phyloP scores from a whole-genome alignment of 2,113 vertebrate species.

The Lepidothrix coronata region DNA sequence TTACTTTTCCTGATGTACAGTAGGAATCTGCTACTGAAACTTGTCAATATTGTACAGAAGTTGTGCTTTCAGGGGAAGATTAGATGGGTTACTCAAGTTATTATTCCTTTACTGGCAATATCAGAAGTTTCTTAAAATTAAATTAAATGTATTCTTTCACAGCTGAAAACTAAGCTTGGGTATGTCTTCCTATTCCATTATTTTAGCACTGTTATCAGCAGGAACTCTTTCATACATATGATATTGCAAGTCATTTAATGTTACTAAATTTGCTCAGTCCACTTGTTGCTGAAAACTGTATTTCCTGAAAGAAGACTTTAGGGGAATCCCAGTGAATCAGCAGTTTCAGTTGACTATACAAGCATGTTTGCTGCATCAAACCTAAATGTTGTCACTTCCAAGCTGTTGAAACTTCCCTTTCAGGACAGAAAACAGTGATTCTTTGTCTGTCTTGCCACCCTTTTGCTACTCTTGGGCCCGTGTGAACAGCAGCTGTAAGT shows the following conservation, averaged over 20 bases:
- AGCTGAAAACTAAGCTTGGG: not conserved
- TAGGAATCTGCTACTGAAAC: not conserved
- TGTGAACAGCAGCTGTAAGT: not conserved
- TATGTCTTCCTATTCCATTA: not conserved
- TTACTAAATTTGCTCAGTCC: not conserved
- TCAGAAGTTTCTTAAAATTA: not conserved
- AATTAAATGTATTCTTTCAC: not conserved
- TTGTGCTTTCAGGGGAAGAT: not conserved
- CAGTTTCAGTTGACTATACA: not conserved
- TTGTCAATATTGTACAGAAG: not conserved
- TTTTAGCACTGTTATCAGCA: not conserved
- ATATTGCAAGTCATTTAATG: not conserved
- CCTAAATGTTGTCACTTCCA: not conserved
- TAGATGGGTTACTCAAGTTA: not conserved
- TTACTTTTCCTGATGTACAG: not conserved
- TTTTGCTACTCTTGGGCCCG: not conserved
- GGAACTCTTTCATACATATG: not conserved
- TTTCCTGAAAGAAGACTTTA: not conserved
- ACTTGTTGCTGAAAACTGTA: not conserved
- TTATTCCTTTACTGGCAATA: not conserved
- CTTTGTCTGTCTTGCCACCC: not conserved
- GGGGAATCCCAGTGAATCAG: not conserved
- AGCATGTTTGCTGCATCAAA: not conserved
- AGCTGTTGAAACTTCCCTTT: slow-evolving; percentile 29
- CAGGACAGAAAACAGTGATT: not conserved